A percentile compares a stretch with the other conserved stretches of the same genome.
phyloP scores from a whole-genome alignment of 2,888 invertebrate genomes.

The Salticus scenicus region DNA sequence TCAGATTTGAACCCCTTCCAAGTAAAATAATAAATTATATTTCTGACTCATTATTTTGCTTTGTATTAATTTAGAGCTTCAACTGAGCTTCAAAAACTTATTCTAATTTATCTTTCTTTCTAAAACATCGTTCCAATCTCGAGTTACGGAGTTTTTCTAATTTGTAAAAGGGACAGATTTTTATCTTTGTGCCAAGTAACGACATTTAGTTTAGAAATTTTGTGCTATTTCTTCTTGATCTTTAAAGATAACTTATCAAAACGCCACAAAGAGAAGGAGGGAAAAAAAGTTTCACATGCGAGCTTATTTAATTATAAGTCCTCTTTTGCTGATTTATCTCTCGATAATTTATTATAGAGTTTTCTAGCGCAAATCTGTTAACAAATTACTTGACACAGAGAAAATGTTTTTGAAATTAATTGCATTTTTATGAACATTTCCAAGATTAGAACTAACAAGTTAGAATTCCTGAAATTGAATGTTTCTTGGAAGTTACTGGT shows the following conservation, averaged over 20 bases:
- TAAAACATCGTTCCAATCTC: background rate
- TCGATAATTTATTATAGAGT: background rate
- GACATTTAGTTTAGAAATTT: background rate
- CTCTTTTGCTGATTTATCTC: background rate
- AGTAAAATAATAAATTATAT: background rate
- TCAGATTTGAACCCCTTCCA: background rate
- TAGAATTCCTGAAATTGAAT: background rate
- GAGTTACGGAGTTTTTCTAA: background rate
- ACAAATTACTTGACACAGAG: background rate
- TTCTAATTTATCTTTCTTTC: background rate
- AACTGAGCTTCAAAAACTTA: background rate
- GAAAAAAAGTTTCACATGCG: background rate
- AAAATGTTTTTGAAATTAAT: constrained; percentile 6
- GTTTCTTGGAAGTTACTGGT: background rate
- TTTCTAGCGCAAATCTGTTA: background rate
- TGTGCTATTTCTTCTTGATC: background rate
- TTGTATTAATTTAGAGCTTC: no score
- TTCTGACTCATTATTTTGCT: no score
- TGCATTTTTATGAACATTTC: background rate
- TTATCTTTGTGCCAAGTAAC: background rate
- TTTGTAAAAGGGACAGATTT: background rate
- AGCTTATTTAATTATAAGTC: background rate
- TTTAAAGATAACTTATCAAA: background rate
- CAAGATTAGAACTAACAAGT: background rate
- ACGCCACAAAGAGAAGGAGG: background rate